phyloP scores from a whole-genome alignment of 2,113 vertebrate species.

The Gopherus flavomarginatus region DNA sequence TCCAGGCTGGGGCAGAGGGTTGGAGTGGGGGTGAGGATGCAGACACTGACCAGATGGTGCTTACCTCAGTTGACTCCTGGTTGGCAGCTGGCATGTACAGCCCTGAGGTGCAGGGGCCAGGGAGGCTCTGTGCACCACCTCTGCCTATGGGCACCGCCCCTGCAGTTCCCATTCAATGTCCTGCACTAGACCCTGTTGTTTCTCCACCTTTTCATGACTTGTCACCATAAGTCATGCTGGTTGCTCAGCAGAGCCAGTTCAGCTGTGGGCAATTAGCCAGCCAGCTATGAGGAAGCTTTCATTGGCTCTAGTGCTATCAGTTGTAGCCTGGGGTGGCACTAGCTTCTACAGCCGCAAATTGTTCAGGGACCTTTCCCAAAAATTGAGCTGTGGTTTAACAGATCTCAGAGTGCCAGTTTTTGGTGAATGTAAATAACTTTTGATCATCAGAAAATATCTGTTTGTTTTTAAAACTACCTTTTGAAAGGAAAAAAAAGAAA shows the following conservation, averaged over 20 bases:
- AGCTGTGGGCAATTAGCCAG: neutral
- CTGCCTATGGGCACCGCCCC: too few relatives aligned
- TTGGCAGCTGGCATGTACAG: too few relatives aligned
- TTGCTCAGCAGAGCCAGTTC: slow-evolving; percentile 11
- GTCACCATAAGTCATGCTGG: neutral
- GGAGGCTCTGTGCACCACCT: too few relatives aligned
- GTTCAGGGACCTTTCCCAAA: slow-evolving; percentile 51
- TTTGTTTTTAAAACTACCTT: slow-evolving; percentile 49
- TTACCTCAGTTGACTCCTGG: too few relatives aligned
- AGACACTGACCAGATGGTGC: too few relatives aligned
- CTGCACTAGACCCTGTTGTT: neutral
- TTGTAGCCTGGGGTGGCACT: slow-evolving; percentile 11
- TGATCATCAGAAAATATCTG: slow-evolving; percentile 9
- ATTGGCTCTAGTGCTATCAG: neutral
- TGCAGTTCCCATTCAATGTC: neutral
- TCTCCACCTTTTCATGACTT: neutral
- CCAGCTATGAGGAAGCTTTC: slow-evolving; percentile 59
- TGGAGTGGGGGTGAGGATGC: too few relatives aligned
- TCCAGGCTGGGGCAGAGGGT: too few relatives aligned
- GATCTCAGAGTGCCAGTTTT: slow-evolving; percentile 29
- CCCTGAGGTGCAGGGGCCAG: too few relatives aligned
- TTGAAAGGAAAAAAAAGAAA: neutral
- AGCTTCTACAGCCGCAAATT: slow-evolving; percentile 12
- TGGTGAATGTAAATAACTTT: slow-evolving; percentile 46
- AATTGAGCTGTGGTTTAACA: neutral